Conservation (phyloP, 2,888 invertebrate species). For the Volucella inflata region DNA sequence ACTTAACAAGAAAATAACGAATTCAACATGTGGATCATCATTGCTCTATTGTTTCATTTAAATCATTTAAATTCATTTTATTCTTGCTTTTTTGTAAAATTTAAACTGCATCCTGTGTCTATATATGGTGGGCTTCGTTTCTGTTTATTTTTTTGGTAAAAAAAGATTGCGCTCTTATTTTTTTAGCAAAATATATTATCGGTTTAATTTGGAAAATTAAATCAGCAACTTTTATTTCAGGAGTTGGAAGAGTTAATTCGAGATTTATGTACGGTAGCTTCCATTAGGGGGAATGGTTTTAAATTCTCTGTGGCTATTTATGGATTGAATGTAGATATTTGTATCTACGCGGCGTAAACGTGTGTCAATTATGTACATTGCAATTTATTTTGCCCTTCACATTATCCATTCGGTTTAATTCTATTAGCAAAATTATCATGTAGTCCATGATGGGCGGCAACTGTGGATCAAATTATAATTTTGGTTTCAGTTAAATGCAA, state of each 20-base stretch:
- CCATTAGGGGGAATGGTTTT: conserved; percentile 21
- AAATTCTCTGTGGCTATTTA: conserved; percentile 20
- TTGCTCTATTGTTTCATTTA: too few species aligned
- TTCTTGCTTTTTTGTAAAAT: too few species aligned
- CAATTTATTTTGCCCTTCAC: conserved; percentile 44
- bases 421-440: conserved; percentile 53
- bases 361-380: conserved; percentile 34
- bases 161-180: not conserved
- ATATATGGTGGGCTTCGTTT: not conserved
- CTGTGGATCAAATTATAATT: conserved; percentile 24
- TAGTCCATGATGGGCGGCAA: not conserved
- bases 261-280: conserved; percentile 42
- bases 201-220: conserved; percentile 28
- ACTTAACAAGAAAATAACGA: too few species aligned
- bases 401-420: conserved; percentile 54
- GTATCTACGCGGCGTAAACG: not conserved
- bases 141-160: not conserved
- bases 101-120: too few species aligned
- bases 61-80: too few species aligned
- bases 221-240: not conserved
- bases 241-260: conserved; percentile 10
- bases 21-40: too few species aligned
- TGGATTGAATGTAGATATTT: conserved; percentile 1
- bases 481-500: conserved; percentile 33
- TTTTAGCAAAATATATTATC: not conserved